Conservation (phyloP, 2,113 vertebrate genomes). For the Pandion haliaetus region DNA sequence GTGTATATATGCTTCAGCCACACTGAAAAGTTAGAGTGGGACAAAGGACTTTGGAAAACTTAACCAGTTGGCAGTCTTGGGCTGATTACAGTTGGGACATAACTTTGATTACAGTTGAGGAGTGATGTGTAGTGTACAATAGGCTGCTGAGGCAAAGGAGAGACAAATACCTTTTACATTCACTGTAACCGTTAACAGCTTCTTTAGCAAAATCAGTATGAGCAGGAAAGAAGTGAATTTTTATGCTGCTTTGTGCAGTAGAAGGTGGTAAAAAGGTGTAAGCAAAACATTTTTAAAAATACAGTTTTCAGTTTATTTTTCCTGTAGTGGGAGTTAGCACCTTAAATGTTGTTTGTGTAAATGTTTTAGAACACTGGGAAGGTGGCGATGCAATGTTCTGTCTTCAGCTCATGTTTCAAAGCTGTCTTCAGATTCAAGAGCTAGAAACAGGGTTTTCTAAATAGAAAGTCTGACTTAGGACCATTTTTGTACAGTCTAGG, state of each 20-base stretch:
- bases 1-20: not conserved
- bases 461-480: not conserved
- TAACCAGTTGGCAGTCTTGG: not conserved
- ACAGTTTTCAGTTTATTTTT: not conserved
- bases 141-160: not conserved
- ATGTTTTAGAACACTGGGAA: not conserved
- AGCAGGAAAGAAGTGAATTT: not conserved
- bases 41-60: not conserved
- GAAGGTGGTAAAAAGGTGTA: not conserved
- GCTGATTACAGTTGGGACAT: not conserved
- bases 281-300: not conserved
- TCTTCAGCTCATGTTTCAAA: not conserved
- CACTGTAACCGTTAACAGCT: not conserved
- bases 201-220: not conserved
- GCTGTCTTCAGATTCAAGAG: not conserved
- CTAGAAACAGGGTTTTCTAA: not conserved
- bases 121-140: not conserved
- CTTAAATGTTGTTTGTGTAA: not conserved
- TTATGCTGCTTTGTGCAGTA: not conserved
- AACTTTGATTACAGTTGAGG: not conserved
- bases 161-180: not conserved
- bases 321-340: not conserved
- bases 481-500: not conserved
- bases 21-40: not conserved
- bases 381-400: not conserved